These are phyloP conservation scores for Solen grandis DNA, from an alignment of 1,140 invertebrate genomes.

Conservation along the genomic window DNA sequence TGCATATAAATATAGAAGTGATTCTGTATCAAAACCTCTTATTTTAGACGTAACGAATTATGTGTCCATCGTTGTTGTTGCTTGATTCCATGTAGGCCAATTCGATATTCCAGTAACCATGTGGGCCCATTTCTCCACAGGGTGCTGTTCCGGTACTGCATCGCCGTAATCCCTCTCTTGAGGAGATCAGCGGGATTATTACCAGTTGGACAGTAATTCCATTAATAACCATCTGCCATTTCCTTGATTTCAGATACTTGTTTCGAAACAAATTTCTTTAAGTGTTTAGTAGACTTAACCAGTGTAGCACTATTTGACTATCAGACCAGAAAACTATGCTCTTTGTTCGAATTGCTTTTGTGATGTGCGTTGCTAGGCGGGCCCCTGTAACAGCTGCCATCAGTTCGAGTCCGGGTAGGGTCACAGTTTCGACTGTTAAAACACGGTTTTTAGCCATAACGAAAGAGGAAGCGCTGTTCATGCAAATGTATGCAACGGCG, in stretches of 20 bases:
- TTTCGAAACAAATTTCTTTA: not conserved
- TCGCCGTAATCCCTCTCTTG: not conserved
- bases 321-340: slow-evolving; percentile 3
- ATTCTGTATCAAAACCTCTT: slow-evolving; percentile 79
- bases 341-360: not conserved
- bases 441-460: slow-evolving; percentile 12
- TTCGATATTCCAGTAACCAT: not conserved
- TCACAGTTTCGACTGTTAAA: not conserved
- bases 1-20: slow-evolving; percentile 90
- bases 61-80: slow-evolving; percentile 9
- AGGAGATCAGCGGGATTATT: slow-evolving; percentile 8
- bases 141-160: not conserved
- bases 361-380: not conserved
- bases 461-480: not conserved
- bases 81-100: slow-evolving; percentile 1
- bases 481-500: not conserved
- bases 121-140: slow-evolving; percentile 1
- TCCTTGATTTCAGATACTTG: not conserved
- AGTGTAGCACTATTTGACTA: slow-evolving; percentile 11
- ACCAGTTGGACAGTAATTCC: slow-evolving; percentile 1
- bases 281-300: not conserved
- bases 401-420: slow-evolving; percentile 18
- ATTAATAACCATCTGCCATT: not conserved
- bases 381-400: slow-evolving; percentile 4
- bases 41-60: slow-evolving; percentile 86